Evolutionary conservation across 2,113 vertebrate species (phyloP), one percentile per base, ranked within the genome.

Genomic region (Chionomys nivalis): DNA sequence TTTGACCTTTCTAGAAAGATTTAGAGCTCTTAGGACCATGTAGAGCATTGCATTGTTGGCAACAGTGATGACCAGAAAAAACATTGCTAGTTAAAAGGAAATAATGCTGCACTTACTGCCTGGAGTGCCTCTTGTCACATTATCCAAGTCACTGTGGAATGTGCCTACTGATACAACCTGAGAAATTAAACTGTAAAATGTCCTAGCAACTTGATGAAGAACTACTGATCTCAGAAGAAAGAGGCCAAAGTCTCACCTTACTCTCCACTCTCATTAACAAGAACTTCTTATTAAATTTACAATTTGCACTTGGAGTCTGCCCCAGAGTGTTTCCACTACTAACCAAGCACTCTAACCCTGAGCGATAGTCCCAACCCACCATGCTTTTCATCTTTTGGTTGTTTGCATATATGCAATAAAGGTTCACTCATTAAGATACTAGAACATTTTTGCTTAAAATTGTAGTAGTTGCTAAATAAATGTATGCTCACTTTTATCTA

Each of bases 381-480:
- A 44, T 26, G 3, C 44, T 65, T 36, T 55, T 42, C 0, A 55
- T 94, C 14, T n/a, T 83, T 85, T 85, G 58, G 28, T 42, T 81
- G 42, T 61, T 4, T 47, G 28, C 44, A 31, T 19, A 31, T n/a
- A n/a, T 7, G 21, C 24, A 94, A 49, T 90, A 70, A 86, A 73
- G 65, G 23, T 72, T 88, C 82, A 49, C 68, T 93, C 78, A 78
- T 47, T 76, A 72, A 85, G 28, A 65, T 76, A 72, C 6, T 65
- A 55, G 0, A 55, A 3, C 31, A 85, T 86, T 96, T 95, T 89
- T 85, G 14, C 77, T 90, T 36, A 79, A 94, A 81, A 36, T 85
- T 89, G 28, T 66, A 78, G 65, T 88, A 75, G 28, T 31, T 86
- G 66, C 58, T 95, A 88, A 92, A 81, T 81, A 91, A 89, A 76